phyloP scores from a whole-genome alignment of 2,888 invertebrate species.

The Bursaphelenchus okinawaensis region DNA sequence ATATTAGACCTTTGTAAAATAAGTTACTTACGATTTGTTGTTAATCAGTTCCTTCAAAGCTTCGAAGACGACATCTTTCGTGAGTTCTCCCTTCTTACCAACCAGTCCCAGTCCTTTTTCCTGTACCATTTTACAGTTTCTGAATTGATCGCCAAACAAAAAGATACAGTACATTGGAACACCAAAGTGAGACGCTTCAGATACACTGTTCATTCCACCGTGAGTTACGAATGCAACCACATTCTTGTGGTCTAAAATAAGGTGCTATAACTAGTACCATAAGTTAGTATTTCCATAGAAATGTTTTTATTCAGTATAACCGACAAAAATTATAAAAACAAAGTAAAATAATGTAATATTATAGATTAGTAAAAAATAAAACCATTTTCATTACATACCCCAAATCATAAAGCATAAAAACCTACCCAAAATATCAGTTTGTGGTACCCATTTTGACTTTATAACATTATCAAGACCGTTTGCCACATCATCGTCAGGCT shows the following conservation, averaged over 20 bases:
- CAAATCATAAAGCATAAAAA: background rate
- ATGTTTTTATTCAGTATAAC: no score
- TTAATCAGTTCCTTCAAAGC: conserved; percentile 23
- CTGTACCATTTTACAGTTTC: conserved; percentile 32
- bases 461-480: conserved; percentile 15
- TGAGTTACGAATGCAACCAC: conserved; percentile 8
- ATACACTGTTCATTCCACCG: conserved; percentile 14
- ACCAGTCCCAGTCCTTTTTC: conserved; percentile 25
- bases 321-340: no score
- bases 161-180: conserved; percentile 27
- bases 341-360: no score
- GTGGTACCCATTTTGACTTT: conserved; percentile 20
- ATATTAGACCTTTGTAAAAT: no score
- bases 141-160: conserved; percentile 35
- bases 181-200: conserved; percentile 16
- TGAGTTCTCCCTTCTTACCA: conserved; percentile 29
- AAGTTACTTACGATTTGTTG: conserved; percentile 19
- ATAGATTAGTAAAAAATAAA: no score
- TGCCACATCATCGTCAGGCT: conserved; percentile 17
- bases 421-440: conserved; percentile 17
- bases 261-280: background rate
- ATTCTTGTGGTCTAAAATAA: background rate
- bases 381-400: no score
- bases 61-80: conserved; percentile 13
- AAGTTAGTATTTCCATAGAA: background rate